Conservation (phyloP, 2,113 vertebrate genomes). For the Tragelaphus strepsiceros region DNA sequence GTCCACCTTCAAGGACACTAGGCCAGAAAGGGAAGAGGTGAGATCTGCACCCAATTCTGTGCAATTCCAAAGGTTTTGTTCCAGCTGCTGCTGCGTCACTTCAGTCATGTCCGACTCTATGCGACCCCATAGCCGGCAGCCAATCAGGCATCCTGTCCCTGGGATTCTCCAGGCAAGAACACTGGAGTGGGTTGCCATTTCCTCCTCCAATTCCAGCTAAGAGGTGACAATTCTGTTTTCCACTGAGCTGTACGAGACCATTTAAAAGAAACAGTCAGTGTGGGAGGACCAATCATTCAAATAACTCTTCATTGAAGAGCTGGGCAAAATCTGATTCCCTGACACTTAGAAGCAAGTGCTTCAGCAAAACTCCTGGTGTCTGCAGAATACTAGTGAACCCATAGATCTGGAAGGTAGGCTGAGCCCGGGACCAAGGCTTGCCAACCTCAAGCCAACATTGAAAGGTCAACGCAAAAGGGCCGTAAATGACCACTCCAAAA, state of each 20-base stretch:
- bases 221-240: neutral
- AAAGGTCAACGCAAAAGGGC: slow-evolving; percentile 47
- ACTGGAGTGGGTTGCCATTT: no score
- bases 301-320: neutral
- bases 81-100: no score
- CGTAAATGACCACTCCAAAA: slow-evolving; percentile 62
- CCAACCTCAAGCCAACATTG: slow-evolving; percentile 23
- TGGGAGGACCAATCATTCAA: neutral
- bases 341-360: neutral
- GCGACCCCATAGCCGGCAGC: no score
- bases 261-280: neutral
- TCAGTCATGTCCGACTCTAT: no score
- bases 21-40: neutral
- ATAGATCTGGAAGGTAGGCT: neutral
- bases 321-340: neutral
- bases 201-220: no score
- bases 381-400: neutral
- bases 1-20: neutral
- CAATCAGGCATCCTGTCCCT: no score
- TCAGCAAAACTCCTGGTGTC: neutral
- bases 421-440: no score
- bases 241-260: neutral
- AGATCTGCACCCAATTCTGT: neutral
- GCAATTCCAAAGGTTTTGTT: neutral
- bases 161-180: no score